These are phyloP conservation scores for Nesidiocoris tenuis DNA, from an alignment of 2,888 invertebrate species.

Conservation along the genomic window DNA sequence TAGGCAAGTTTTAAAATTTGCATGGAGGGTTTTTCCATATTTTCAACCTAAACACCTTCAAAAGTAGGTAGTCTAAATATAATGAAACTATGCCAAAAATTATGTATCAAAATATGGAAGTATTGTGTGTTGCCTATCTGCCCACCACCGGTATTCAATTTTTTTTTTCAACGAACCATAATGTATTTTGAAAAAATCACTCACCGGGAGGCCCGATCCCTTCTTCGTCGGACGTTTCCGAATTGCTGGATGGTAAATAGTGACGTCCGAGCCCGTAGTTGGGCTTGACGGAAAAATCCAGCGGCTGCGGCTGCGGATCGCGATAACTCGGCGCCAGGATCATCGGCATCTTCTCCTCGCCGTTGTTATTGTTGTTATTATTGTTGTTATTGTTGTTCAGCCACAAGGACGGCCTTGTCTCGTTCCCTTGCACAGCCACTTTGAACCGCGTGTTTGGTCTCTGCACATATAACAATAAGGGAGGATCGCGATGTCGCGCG, in stretches of 20 bases:
- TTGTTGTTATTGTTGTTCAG: constrained; percentile 53
- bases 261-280: constrained; percentile 46
- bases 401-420: constrained; percentile 54
- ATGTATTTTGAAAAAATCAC: no score
- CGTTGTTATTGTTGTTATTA: constrained; percentile 49
- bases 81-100: no score
- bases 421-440: constrained; percentile 50
- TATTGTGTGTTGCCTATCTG: no score
- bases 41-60: no score
- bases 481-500: background rate
- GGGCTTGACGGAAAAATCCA: constrained; percentile 50
- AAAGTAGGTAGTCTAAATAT: no score
- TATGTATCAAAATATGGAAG: no score
- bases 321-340: constrained; percentile 45
- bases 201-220: constrained; percentile 55
- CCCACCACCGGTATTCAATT: no score
- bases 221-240: constrained; percentile 55
- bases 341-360: constrained; percentile 48
- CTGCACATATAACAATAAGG: constrained; percentile 31
- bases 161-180: background rate
- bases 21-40: no score
- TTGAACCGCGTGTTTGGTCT: constrained; percentile 35
- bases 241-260: constrained; percentile 49
- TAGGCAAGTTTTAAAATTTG: no score
- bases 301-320: constrained; percentile 50